These are phyloP conservation scores for Dendrophyllia cribrosa DNA, from an alignment of 64 coral and sea anemone species.

Conservation along the genomic window DNA sequence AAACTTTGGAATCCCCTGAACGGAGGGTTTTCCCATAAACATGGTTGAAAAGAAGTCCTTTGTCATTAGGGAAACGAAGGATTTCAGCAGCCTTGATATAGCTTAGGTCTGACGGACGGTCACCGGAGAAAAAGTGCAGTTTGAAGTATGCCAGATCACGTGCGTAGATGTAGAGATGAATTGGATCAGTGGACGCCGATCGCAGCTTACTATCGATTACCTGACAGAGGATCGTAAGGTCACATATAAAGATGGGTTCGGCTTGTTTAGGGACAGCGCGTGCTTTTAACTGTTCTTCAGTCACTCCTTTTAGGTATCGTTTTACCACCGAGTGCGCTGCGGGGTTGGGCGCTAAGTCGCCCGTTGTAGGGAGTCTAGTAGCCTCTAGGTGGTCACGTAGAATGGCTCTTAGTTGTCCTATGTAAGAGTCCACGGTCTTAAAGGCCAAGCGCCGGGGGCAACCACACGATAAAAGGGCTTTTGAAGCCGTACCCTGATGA, in stretches of 20 bases:
- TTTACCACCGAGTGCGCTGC: neutral
- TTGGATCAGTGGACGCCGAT: neutral
- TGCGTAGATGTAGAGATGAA: constrained; percentile 15
- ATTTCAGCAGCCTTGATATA: constrained; percentile 12
- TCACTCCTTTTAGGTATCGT: constrained; percentile 17
- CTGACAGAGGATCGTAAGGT: neutral
- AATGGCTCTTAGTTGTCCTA: constrained; percentile 21
- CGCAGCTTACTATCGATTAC: neutral
- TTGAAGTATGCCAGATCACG: constrained; percentile 10
- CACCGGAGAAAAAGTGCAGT: neutral
- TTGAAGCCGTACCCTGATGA: neutral
- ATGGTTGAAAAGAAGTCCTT: neutral
- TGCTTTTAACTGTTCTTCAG: constrained; percentile 36
- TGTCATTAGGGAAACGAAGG: neutral
- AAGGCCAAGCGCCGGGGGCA: constrained; percentile 10
- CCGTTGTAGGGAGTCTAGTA: neutral
- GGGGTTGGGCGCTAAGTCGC: neutral
- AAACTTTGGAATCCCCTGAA: neutral
- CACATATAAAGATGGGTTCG: constrained; percentile 4
- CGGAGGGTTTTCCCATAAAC: neutral
- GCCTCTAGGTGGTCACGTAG: neutral
- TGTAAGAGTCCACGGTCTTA: constrained; percentile 26
- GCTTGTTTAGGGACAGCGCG: neutral
- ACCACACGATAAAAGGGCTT: neutral
- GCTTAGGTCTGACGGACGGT: neutral